Base-by-base conservation (phyloP, 2,113 vertebrate species). In the Theristicus caerulescens region DNA sequence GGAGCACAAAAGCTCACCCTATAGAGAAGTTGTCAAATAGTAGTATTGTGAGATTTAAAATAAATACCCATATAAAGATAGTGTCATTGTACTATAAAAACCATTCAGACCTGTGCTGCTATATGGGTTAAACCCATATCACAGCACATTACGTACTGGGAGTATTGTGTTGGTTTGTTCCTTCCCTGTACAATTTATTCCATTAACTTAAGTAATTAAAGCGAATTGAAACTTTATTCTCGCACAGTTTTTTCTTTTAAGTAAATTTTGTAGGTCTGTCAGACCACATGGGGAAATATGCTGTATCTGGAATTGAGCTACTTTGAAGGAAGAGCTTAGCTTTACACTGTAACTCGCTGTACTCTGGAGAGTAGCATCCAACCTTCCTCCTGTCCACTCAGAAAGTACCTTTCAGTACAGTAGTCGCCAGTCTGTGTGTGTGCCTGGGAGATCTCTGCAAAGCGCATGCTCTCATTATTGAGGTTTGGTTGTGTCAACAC, bases 311-410 rank as follows among this genome's bases (percentile, higher is more conserved):
- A 57, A 72, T 42, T 46, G 73, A 76, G 46, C 32, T 64, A 7
- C 61, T 49, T n/a, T 21, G 20, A 59, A 73, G 76, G 61, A 70
- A 69, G 78, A 83, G 34, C 59, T 81, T 51, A 57, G 27, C n/a
- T 55, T 70, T 59, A 36, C 7, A 2, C 20, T 54, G 0, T 36
- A 81, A 31, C 57, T 79, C 9, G 0, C n/a, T 42, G 44, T 38
- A 22, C 40, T 73, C 58, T 47, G 38, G 70, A 70, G 80, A 84
- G 47, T 8, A 22, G n/a, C 25, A 21, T 25, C 74, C 36, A 34
- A 0, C 34, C 82, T 84, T 58, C 57, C 29, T 67, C 47, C 69
- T 46, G 19, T 54, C 64, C 29, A 8, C 42, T 16, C 34, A n/a
- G 19, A 12, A 73, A 42, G 38, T 34, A 13, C 16, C 9, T 57